These are phyloP conservation scores for Aix galericulata DNA, from an alignment of 2,113 vertebrate genomes.

Conservation along the genomic window DNA sequence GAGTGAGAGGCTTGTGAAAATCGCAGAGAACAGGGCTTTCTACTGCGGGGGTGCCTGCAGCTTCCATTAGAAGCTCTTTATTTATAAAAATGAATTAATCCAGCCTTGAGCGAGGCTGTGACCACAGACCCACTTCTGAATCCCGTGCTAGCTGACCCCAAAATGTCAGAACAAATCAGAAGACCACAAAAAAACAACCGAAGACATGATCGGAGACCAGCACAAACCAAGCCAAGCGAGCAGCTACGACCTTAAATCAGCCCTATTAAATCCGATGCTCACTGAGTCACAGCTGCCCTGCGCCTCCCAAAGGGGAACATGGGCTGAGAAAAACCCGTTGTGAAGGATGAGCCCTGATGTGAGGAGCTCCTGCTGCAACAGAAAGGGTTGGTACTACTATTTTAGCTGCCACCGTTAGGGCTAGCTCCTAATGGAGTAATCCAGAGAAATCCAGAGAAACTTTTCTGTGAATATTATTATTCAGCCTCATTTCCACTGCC, in stretches of 20 bases:
- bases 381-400: background rate
- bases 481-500: background rate
- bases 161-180: conserved; percentile 54
- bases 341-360: background rate
- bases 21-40: background rate
- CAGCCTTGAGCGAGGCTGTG: background rate
- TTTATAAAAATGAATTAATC: conserved; percentile 21
- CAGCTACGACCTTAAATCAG: background rate
- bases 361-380: background rate
- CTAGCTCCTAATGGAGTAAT: background rate
- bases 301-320: background rate
- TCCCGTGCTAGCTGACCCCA: background rate
- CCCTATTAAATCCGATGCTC: background rate
- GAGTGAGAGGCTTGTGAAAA: background rate
- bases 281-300: background rate
- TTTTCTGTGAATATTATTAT: background rate
- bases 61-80: background rate
- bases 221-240: conserved; percentile 1
- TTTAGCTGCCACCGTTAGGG: background rate
- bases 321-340: background rate
- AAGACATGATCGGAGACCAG: conserved; percentile 7
- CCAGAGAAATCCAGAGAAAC: background rate
- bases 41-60: background rate
- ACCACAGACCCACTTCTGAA: background rate
- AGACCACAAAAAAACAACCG: background rate